These are phyloP conservation scores for Dermatemys mawii DNA, from an alignment of 2,113 vertebrate species.

Conservation along the genomic window DNA sequence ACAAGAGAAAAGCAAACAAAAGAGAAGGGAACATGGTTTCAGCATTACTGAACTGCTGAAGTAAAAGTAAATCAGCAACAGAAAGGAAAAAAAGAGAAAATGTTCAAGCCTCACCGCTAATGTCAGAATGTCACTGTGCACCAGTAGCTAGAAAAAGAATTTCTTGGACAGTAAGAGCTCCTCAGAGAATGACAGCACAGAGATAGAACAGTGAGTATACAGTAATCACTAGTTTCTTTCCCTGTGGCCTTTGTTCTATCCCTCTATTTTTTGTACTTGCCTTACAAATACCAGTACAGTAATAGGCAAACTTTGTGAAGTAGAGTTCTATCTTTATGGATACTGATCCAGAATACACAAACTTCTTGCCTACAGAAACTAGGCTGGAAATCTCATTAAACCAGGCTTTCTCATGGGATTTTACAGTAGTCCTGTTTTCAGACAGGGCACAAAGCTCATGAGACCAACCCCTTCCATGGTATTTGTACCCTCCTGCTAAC, in stretches of 20 bases:
- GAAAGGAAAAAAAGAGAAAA: background rate
- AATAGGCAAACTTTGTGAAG: background rate
- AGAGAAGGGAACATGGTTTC: slow-evolving; percentile 9
- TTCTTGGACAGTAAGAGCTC: background rate
- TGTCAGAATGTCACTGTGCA: slow-evolving; percentile 26
- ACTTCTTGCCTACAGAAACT: background rate
- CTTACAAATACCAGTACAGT: background rate
- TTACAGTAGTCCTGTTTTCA: background rate
- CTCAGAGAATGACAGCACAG: background rate
- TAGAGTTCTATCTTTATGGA: background rate
- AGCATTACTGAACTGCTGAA: slow-evolving; percentile 25
- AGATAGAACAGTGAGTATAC: background rate
- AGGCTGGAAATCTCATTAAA: background rate
- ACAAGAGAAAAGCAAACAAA: slow-evolving; percentile 59
- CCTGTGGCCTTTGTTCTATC: background rate
- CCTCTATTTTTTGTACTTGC: background rate
- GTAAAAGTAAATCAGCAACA: slow-evolving; percentile 7
- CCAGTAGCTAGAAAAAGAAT: slow-evolving; percentile 7
- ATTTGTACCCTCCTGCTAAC: background rate
- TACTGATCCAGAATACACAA: background rate
- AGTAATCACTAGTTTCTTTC: background rate
- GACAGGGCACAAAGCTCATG: background rate
- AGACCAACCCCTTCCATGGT: background rate
- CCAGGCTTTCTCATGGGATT: background rate
- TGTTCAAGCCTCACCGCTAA: background rate